Evolutionary conservation across 1,140 invertebrate species (phyloP).

Genomic region (Drosophila pachea): DNA sequence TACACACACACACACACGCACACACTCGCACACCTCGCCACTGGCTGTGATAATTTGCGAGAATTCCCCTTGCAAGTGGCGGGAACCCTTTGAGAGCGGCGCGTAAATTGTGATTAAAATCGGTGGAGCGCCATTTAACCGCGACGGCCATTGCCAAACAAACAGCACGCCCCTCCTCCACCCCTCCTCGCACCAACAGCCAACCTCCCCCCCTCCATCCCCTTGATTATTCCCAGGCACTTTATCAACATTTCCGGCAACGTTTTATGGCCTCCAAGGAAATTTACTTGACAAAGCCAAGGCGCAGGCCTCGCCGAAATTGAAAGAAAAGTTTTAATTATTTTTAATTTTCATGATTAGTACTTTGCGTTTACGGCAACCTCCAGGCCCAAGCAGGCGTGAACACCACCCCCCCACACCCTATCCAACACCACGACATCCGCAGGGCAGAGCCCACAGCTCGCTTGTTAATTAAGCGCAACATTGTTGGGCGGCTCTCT

Average conservation of each 20-base stretch:
- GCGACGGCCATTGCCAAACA: conserved; percentile 64
- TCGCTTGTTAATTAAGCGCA: conserved; percentile 74
- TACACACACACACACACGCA: background rate
- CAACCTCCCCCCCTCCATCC: background rate
- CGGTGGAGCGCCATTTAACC: conserved; percentile 76
- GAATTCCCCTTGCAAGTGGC: conserved; percentile 19
- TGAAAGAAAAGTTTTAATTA: conserved; percentile 78
- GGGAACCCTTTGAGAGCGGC: conserved; percentile 52
- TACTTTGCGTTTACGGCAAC: conserved; percentile 71
- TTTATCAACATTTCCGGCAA: conserved; percentile 61
- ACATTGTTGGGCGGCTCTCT: conserved; percentile 64
- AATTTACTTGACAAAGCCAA: conserved; percentile 50
- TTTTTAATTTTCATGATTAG: conserved; percentile 78
- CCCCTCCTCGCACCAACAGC: background rate
- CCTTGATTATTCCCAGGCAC: conserved; percentile 30
- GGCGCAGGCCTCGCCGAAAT: conserved; percentile 41
- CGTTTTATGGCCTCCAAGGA: conserved; percentile 67
- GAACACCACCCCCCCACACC: background rate
- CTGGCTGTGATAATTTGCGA: conserved; percentile 58
- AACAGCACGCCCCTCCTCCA: background rate
- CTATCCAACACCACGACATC: background rate
- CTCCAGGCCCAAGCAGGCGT: background rate
- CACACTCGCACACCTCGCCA: background rate
- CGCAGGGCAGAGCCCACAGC: background rate
- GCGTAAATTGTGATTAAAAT: conserved; percentile 77